Percentiles rank a stretch among this genome's conserved stretches.
Conservation (phyloP, 2,113 vertebrate species). For the Leuciscus idus region DNA sequence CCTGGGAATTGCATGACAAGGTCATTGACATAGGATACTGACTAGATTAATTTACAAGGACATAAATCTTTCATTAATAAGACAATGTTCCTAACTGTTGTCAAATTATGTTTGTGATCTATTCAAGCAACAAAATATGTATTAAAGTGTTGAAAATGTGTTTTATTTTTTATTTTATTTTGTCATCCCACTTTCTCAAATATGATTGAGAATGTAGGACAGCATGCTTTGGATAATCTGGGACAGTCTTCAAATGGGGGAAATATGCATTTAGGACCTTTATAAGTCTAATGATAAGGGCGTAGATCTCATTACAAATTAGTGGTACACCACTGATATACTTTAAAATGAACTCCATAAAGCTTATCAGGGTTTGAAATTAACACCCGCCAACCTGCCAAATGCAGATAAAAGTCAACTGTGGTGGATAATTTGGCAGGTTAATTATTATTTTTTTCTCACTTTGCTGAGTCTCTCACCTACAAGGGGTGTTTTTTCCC, state of each 20-base stretch:
- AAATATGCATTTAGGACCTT: not conserved
- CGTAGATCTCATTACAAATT: too few relatives aligned
- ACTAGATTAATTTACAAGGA: not conserved
- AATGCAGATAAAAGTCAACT: too few relatives aligned
- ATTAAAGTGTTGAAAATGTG: not conserved
- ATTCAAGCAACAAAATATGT: not conserved
- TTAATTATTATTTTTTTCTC: too few relatives aligned
- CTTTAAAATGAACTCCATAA: too few relatives aligned
- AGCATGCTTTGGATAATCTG: not conserved
- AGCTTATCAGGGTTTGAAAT: too few relatives aligned
- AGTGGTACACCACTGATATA: too few relatives aligned
- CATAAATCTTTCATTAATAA: not conserved
- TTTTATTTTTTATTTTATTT: not conserved
- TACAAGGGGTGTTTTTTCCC: too few relatives aligned
- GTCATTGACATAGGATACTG: not conserved
- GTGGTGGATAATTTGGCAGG: too few relatives aligned
- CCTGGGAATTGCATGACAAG: not conserved
- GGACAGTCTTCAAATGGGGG: not conserved
- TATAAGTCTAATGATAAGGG: too few relatives aligned
- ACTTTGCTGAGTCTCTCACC: too few relatives aligned
- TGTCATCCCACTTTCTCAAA: not conserved
- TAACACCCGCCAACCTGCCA: too few relatives aligned
- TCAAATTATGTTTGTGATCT: not conserved
- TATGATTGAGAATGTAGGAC: not conserved
- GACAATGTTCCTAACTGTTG: not conserved